Base-by-base conservation (phyloP, 2,797 vertebrate genomes). In the Siniperca scherzeri region DNA sequence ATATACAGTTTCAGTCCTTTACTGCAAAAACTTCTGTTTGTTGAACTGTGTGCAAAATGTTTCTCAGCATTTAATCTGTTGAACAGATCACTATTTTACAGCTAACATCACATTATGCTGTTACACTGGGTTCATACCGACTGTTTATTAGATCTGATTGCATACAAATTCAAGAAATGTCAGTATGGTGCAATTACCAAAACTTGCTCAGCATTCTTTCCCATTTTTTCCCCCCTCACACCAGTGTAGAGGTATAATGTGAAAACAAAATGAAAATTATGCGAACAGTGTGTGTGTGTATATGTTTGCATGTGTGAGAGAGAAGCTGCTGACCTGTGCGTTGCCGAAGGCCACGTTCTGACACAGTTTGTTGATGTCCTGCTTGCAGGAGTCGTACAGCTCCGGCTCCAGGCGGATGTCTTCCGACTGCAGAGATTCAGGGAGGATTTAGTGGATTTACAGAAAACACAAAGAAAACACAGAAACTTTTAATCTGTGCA, bases 361-460 rank as follows among this genome's bases (percentile, higher is more conserved):
- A 90, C 98, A 99, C 88, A 96, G 93, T 74, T 90, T 95, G 81
- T 85, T 95, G 92, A 99, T 99, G 94, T 99, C 98, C 78, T 92
- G 95, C 92, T 97, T 98, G 80, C 98, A 99, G 60, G 97, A 97
- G 78, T 98, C 97, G 1, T 96, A 98, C 9, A 99, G 93, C 36
- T 99, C 98, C 38, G 98, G 98, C 78, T 99, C 98, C 85, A 99
- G 95, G 0, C 98, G 97, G 87, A 99, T 99, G 91, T 99, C 98
- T 83, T 99, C 98, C 0, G 96, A 96, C 96, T 97, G 91, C 48
- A 75, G 19, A 77, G 7, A 42, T 61, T 67, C 52, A 65, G 5
- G 8, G 2, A 5, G 11, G 21, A 70, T 82, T 84, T 42, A 68
- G 1, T 17, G 16, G 69, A 78, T 80, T 83, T 38, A 83, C 10